phyloP scores from a whole-genome alignment of 2,797 vertebrate species.

The Huso huso region DNA sequence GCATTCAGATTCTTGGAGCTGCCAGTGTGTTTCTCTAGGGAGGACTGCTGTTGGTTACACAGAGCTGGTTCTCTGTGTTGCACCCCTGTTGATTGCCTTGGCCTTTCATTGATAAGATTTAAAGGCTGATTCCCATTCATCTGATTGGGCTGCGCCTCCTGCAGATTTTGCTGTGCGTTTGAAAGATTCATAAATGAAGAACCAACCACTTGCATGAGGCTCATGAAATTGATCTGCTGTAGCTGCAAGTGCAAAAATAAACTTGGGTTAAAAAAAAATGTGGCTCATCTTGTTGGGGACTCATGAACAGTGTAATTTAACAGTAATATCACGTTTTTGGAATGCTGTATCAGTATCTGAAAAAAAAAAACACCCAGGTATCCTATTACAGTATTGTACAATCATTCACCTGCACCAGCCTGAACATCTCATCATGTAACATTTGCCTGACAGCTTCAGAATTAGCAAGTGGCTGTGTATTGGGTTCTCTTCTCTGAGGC shows the following conservation, averaged over 20 bases:
- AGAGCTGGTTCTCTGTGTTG: conserved; percentile 3
- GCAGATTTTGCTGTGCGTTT: conserved; percentile 45
- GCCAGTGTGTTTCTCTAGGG: neutral
- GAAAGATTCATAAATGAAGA: conserved; percentile 67
- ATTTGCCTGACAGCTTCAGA: conserved; percentile 58
- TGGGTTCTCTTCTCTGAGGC: conserved; percentile 14
- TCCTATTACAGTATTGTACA: too few species aligned
- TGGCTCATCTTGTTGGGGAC: too few species aligned
- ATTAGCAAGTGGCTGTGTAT: conserved; percentile 29
- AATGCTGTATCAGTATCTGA: too few species aligned
- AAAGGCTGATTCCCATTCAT: conserved; percentile 22
- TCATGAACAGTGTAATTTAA: too few species aligned
- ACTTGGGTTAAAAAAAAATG: too few species aligned
- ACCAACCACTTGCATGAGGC: conserved; percentile 79
- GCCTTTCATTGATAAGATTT: neutral
- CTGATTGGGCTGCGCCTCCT: conserved; percentile 34
- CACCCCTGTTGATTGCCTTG: neutral
- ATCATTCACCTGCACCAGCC: conserved; percentile 78
- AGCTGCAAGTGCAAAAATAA: conserved; percentile 48
- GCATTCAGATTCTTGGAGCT: neutral
- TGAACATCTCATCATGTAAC: conserved; percentile 82
- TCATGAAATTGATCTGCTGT: conserved; percentile 88
- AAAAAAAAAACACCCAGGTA: too few species aligned
- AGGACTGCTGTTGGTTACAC: conserved; percentile 5
- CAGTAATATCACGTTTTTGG: too few species aligned